Conservation (phyloP, 2,888 invertebrate genomes). For the Buathra laborator region DNA sequence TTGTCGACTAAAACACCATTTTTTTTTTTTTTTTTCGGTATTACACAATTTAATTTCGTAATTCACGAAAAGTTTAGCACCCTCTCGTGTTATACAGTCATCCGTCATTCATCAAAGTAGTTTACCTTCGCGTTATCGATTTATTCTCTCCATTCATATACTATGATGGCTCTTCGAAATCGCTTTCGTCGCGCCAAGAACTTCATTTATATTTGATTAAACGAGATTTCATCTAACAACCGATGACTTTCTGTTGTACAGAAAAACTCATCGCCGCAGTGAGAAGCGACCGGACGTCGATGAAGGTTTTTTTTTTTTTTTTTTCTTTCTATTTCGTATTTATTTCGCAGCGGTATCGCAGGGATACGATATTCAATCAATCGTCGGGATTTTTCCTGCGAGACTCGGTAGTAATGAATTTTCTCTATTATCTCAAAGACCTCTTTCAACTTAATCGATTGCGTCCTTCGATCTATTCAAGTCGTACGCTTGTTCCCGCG, state of each 20-base stretch:
- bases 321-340: conserved; percentile 7
- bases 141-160: not conserved
- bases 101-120: conserved; percentile 18
- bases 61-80: not conserved
- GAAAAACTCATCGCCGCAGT: not conserved
- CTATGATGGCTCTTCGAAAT: not conserved
- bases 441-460: not conserved
- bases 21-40: not conserved
- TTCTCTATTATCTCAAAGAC: conserved; percentile 5
- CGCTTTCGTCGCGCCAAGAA: not conserved
- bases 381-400: not conserved
- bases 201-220: not conserved
- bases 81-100: not conserved
- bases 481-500: not conserved
- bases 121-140: conserved; percentile 37
- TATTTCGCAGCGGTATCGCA: not conserved
- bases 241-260: not conserved
- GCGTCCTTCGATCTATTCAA: not conserved
- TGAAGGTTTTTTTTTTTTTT: conserved; percentile 5
- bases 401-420: conserved; percentile 5
- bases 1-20: not conserved
- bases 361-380: not conserved
- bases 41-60: conserved; percentile 24
- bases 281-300: not conserved
- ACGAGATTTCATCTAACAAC: not conserved